Percentiles rank a stretch among this genome's conserved stretches.
phyloP scores from a whole-genome alignment of 2,888 invertebrate species.

The Mythimna vitellina region DNA sequence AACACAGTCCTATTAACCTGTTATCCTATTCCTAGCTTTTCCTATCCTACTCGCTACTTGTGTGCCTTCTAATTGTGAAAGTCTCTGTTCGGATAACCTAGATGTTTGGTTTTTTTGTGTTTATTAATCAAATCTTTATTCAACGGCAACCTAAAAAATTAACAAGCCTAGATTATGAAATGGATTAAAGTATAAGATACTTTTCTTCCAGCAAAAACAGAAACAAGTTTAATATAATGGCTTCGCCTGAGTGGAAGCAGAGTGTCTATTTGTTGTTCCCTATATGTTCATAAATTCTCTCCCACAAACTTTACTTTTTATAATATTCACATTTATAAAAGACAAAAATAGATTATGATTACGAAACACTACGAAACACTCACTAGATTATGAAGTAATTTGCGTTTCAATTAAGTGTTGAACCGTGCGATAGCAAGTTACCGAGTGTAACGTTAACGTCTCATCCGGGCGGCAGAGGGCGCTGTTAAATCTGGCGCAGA shows the following conservation, averaged over 20 bases:
- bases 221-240: too few relatives aligned
- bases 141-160: not conserved
- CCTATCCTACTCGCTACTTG: not conserved
- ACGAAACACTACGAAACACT: not conserved
- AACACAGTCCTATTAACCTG: not conserved
- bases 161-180: too few relatives aligned
- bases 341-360: too few relatives aligned
- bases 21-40: not conserved
- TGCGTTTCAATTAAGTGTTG: slow-evolving; percentile 72
- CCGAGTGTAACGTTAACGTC: slow-evolving; percentile 64
- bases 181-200: too few relatives aligned
- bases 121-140: not conserved
- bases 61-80: not conserved
- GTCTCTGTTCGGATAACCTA: not conserved
- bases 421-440: slow-evolving; percentile 61
- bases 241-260: too few relatives aligned
- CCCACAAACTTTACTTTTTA: too few relatives aligned
- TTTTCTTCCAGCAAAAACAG: too few relatives aligned
- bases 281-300: too few relatives aligned
- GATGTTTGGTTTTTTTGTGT: not conserved
- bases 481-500: slow-evolving; percentile 78
- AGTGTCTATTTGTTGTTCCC: too few relatives aligned
- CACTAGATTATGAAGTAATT: slow-evolving; percentile 55
- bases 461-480: slow-evolving; percentile 65
- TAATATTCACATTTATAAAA: too few relatives aligned